phyloP scores from a whole-genome alignment of 2,797 vertebrate species.

The Sarcoramphus papa region DNA sequence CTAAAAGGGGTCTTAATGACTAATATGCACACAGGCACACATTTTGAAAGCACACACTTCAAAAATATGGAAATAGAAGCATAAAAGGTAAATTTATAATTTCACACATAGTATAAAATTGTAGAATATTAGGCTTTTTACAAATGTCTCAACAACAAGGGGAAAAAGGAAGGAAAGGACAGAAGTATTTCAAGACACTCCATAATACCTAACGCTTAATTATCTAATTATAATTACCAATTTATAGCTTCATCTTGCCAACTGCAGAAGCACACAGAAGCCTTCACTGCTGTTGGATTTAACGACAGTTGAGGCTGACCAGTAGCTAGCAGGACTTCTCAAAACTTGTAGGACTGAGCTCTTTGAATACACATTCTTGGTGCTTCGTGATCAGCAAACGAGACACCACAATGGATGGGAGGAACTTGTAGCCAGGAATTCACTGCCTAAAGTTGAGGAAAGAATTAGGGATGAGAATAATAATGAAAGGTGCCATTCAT shows the following conservation, averaged over 20 bases:
- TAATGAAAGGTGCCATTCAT: not conserved
- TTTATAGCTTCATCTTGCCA: not conserved
- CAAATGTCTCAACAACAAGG: not conserved
- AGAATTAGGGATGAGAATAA: not conserved
- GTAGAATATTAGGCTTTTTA: not conserved
- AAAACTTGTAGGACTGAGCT: not conserved
- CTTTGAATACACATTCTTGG: not conserved
- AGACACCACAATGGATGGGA: not conserved
- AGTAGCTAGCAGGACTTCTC: not conserved
- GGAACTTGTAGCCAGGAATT: not conserved
- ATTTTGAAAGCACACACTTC: not conserved
- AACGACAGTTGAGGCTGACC: not conserved
- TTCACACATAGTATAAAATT: not conserved
- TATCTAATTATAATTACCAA: not conserved
- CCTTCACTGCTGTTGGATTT: not conserved
- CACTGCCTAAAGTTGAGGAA: not conserved
- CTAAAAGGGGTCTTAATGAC: not conserved
- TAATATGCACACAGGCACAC: not conserved
- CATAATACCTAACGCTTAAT: not conserved
- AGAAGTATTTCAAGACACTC: not conserved
- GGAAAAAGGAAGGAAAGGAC: not conserved
- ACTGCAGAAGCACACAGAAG: not conserved
- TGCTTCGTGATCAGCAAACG: not conserved
- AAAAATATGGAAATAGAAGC: not conserved
- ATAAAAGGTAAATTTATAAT: not conserved